A percentile compares a stretch with the other conserved stretches of the same genome.
Conservation (phyloP, 2,113 vertebrate genomes). For the Chloropsis hardwickii region DNA sequence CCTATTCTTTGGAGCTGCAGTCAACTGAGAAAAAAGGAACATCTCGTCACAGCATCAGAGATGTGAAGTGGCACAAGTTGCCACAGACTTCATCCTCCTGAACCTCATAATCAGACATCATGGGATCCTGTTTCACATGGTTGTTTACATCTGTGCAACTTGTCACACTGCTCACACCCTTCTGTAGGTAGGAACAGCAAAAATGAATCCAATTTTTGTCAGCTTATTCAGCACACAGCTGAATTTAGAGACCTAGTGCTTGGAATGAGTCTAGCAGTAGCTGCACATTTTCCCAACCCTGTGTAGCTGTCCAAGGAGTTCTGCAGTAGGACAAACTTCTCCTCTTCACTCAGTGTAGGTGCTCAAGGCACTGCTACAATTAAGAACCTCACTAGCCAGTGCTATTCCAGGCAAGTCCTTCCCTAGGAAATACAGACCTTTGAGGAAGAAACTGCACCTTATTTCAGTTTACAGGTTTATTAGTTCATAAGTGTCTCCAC, state of each 20-base stretch:
- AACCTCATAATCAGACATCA: background rate
- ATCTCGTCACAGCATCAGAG: background rate
- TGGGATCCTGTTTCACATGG: background rate
- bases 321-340: background rate
- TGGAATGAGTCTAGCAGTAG: background rate
- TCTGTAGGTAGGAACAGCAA: background rate
- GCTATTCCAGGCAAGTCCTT: background rate
- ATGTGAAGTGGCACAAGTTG: background rate
- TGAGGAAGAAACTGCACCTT: background rate
- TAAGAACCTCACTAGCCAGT: background rate
- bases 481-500: background rate
- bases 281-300: background rate
- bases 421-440: background rate
- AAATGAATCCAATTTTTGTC: background rate
- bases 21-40: background rate
- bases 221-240: background rate
- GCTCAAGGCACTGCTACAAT: background rate
- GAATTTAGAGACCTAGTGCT: background rate
- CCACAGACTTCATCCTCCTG: background rate
- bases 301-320: background rate
- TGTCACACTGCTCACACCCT: background rate
- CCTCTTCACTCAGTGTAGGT: fast-evolving
- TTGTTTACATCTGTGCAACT: background rate
- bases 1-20: background rate
- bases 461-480: background rate